A percentile compares a stretch with the other conserved stretches of the same genome.
These are phyloP conservation scores for Zosterops borbonicus DNA, from an alignment of 2,113 vertebrate species.

Conservation along the genomic window DNA sequence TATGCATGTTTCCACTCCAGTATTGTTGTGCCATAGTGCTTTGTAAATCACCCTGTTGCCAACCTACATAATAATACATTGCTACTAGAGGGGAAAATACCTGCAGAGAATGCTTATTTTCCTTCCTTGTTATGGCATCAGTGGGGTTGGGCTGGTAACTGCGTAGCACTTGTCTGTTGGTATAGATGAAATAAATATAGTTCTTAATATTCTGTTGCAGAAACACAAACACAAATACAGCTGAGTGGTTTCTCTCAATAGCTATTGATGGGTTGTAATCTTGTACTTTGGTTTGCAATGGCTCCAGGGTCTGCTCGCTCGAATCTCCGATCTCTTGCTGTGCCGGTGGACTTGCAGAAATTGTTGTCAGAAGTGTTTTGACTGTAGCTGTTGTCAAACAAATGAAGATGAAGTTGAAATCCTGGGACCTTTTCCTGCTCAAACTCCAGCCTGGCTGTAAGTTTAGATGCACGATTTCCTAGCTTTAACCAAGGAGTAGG, in stretches of 20 bases:
- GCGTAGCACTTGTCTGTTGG: constrained; percentile 42
- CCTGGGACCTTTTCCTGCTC: constrained; percentile 88
- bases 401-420: constrained; percentile 90
- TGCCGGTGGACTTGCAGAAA: constrained; percentile 85
- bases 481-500: neutral
- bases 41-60: constrained; percentile 52
- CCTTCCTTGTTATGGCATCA: constrained; percentile 19
- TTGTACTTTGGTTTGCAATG: constrained; percentile 46
- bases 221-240: constrained; percentile 46
- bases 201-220: constrained; percentile 28
- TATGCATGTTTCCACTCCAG: constrained; percentile 15
- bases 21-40: constrained; percentile 2
- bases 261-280: constrained; percentile 62
- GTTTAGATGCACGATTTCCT: constrained; percentile 35
- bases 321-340: constrained; percentile 84
- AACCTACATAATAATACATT: constrained; percentile 29
- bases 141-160: constrained; percentile 21
- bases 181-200: constrained; percentile 42
- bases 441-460: constrained; percentile 90
- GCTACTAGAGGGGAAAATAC: constrained; percentile 51
- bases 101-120: constrained; percentile 61
- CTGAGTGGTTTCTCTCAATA: constrained; percentile 37
- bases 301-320: constrained; percentile 85
- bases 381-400: constrained; percentile 85
- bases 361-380: constrained; percentile 85